phyloP scores from a whole-genome alignment of 2,888 invertebrate species.

The Leptinotarsa tumamoca region DNA sequence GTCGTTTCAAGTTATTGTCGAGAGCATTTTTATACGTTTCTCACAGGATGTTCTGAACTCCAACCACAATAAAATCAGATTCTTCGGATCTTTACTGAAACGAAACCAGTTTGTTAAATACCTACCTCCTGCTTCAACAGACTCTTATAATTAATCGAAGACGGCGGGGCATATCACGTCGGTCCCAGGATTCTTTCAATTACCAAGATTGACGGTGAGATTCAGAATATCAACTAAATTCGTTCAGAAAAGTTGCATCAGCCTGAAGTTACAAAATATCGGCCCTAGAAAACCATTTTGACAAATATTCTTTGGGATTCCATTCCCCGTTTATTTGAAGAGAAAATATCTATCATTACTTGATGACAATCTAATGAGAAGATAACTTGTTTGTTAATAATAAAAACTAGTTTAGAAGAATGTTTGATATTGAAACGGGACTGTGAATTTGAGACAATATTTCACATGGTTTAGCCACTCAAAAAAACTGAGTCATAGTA shows the following conservation, averaged over 20 bases:
- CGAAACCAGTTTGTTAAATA: conserved; percentile 43
- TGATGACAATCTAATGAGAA: too few species aligned
- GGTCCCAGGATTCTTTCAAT: conserved; percentile 20
- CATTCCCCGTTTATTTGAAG: too few species aligned
- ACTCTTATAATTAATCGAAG: conserved; percentile 41
- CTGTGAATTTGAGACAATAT: too few species aligned
- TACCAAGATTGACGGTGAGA: neutral
- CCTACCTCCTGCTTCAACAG: conserved; percentile 35
- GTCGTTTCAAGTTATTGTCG: conserved; percentile 7
- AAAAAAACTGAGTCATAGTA: too few species aligned
- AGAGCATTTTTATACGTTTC: conserved; percentile 10
- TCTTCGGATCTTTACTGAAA: conserved; percentile 40
- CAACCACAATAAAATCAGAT: conserved; percentile 37
- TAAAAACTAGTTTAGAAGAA: too few species aligned
- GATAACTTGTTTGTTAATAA: too few species aligned
- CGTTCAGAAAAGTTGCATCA: neutral
- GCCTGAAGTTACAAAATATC: neutral
- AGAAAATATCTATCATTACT: too few species aligned
- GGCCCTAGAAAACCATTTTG: too few species aligned
- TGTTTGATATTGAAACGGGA: too few species aligned
- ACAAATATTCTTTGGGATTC: too few species aligned
- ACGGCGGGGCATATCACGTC: conserved; percentile 34
- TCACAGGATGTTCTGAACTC: conserved; percentile 14
- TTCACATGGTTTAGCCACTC: too few species aligned
- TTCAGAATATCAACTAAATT: neutral